phyloP scores from a whole-genome alignment of 2,797 vertebrate genomes.

The Cossypha heuglini region DNA sequence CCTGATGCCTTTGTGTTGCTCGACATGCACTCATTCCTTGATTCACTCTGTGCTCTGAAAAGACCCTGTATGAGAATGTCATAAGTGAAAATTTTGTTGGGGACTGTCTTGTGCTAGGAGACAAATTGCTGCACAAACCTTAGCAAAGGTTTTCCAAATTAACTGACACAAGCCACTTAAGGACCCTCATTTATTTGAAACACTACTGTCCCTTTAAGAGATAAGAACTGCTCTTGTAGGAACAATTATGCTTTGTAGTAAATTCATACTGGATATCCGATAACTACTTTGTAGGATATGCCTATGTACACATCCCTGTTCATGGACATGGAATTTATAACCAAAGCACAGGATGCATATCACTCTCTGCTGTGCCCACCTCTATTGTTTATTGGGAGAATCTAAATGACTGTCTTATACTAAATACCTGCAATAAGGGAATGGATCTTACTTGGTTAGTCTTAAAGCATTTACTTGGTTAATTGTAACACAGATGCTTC shows the following conservation, averaged over 20 bases:
- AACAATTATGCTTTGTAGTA: neutral
- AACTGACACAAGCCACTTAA: neutral
- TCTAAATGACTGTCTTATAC: neutral
- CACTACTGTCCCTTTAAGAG: neutral
- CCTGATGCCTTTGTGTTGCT: neutral
- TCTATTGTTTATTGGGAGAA: neutral
- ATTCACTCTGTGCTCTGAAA: neutral
- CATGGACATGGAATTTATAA: neutral
- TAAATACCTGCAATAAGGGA: neutral
- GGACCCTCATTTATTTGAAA: neutral
- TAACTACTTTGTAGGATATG: neutral
- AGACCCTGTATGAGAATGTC: accelerated
- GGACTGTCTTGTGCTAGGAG: neutral
- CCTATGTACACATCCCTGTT: neutral
- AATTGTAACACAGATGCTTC: neutral
- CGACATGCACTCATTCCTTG: neutral
- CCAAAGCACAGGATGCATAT: neutral
- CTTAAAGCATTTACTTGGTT: neutral
- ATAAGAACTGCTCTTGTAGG: neutral
- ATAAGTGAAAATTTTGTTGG: neutral
- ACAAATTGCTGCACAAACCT: neutral
- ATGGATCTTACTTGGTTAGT: neutral
- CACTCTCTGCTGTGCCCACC: neutral
- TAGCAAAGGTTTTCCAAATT: neutral
- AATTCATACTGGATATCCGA: neutral